Evolutionary conservation across 1,140 invertebrate species (phyloP), one percentile per base, ranked within the genome.

Genomic region (Proales similis): DNA sequence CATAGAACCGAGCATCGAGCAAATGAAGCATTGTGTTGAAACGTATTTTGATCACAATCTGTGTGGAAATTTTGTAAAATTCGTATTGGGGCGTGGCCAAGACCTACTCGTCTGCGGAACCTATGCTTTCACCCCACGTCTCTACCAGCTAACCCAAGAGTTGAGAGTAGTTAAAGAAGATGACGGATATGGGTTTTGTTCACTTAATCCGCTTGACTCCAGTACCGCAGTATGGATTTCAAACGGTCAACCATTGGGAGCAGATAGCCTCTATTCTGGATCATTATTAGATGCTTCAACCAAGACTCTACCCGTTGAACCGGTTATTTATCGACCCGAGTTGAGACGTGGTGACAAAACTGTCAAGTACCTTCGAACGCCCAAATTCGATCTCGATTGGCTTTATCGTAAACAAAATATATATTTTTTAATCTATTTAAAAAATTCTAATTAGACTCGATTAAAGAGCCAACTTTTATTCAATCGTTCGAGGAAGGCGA

Each of bases 401-500:
- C 29, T 61, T 2, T 30, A 9, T n/a, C 39, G 57, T 61, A 61
- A 61, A 20, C n/a, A 29, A 46, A 22, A n/a, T 0, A 12, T 43
- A 36, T 22, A 43, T 61, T 29, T 22, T 61, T 27, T 45, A 4
- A 61, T 11, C 26, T 46, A 2, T 14, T 14, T 3, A 11, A 29
- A 9, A 46, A 2, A 14, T 2, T 39, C 20, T 39, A 2, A 14
- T 36, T 9, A 36, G 4, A 39, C 36, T 29, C 27, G 63, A 30
- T 67, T 69, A 9, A 62, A 74, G 73, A 90, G 66, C 86, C 90
- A 0, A 85, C 91, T 68, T 94, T 93, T 72, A 87, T 92, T 48
- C 85, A 85, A 1, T 89, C 87, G 48, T 92, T 90, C 72, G 89
- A 93, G 71, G 84, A 85, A 22, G 86, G 86, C 24, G 79, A 83